Evolutionary conservation across 2,797 vertebrate species (phyloP), one percentile per base, ranked within the genome.

Genomic region (Hephaestus fuliginosus): DNA sequence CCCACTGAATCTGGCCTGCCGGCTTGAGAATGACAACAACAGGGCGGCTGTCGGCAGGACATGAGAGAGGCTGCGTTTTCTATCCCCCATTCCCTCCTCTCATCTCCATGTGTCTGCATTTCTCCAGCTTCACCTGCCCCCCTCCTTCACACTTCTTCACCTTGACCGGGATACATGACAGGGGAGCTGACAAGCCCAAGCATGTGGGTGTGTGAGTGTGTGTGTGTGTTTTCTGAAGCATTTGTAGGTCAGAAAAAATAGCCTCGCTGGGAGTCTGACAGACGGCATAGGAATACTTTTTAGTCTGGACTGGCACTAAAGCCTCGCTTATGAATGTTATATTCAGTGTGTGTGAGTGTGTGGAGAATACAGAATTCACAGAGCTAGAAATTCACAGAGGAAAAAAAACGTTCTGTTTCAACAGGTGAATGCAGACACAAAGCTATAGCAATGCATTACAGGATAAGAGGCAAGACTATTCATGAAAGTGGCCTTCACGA

Each of bases 41-140:
- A 74, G 86, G 67, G 78, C 74, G 13, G 84, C 83, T 88, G 89
- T 86, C 52, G 20, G 76, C 70, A 74, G 80, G 87, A 83, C 75
- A 72, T 84, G 70, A 49, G 70, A 81, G 81, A 78, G 64, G 83
- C 46, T 71, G 76, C 61, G 0, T 80, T 83, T 76, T 79, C 80
- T 56, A 62, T 69, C 87, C 78, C 85, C 57, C 28, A 55, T 61
- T 86, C 84, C 76, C 84, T 67, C 78, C 73, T 85, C 86, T 93
- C 92, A 91, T 91, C 91, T 92, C 83, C 89, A 87, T 89, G 86
- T 80, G 80, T 88, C 86, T 89, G 85, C 75, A 83, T 85, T 82
- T 77, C 76, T 55, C 64, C 73, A 17, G 58, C 76, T 78, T 83
- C 72, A 87, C 67, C 78, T 76, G 69, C 78, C 12, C 63, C n/a